A percentile compares a stretch with the other conserved stretches of the same genome.
These are phyloP conservation scores for Cryptus armator DNA, from an alignment of 2,888 invertebrate genomes.

Conservation along the genomic window DNA sequence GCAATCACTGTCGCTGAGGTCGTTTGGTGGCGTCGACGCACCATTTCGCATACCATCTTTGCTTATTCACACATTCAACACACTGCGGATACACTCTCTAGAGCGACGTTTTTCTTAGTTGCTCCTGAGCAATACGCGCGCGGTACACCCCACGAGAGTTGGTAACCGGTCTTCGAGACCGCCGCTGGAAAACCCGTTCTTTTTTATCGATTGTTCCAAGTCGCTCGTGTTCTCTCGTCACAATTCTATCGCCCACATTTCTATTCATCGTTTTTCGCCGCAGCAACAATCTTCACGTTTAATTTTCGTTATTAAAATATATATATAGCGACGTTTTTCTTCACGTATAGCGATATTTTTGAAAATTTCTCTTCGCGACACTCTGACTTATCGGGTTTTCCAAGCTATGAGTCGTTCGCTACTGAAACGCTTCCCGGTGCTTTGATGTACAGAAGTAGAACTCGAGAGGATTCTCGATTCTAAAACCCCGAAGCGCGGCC, in stretches of 20 bases:
- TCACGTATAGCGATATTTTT: too few relatives aligned
- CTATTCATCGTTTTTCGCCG: slow-evolving; percentile 16
- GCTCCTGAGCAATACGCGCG: slow-evolving; percentile 39
- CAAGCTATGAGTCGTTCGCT: not conserved
- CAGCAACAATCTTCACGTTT: slow-evolving; percentile 17
- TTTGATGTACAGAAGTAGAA: not conserved
- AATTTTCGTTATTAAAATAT: not conserved
- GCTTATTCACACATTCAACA: not conserved
- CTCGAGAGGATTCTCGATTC: slow-evolving; percentile 14
- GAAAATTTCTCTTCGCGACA: too few relatives aligned
- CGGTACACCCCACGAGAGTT: slow-evolving; percentile 68
- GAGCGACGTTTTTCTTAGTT: slow-evolving; percentile 57
- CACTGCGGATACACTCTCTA: not conserved
- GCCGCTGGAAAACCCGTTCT: slow-evolving; percentile 69
- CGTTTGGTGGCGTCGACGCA: slow-evolving; percentile 50
- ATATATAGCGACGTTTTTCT: not conserved
- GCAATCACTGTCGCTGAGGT: slow-evolving; percentile 35
- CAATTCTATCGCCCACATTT: slow-evolving; percentile 26
- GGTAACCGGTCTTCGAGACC: slow-evolving; percentile 74
- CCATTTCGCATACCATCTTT: slow-evolving; percentile 11
- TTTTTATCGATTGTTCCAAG: slow-evolving; percentile 68
- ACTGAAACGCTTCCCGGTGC: not conserved
- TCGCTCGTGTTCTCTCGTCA: slow-evolving; percentile 44
- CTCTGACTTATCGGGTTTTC: too few relatives aligned
- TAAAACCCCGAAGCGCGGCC: slow-evolving; percentile 2